Percentiles rank a stretch among this genome's conserved stretches.
Conservation (phyloP, 2,113 vertebrate genomes). For the Paraplagusia blochii region DNA sequence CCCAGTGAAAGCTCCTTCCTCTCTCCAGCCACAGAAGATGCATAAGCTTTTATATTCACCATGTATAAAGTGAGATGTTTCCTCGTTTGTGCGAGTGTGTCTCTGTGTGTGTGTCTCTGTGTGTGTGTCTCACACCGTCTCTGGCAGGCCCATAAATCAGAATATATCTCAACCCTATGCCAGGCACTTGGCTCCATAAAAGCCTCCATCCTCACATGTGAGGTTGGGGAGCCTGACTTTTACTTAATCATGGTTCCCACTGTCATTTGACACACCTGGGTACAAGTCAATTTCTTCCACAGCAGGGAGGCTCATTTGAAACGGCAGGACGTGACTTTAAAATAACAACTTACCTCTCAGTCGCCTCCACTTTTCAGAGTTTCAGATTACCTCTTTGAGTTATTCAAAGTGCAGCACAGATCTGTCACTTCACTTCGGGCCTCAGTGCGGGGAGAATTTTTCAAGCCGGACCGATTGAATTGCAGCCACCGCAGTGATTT, state of each 20-base stretch:
- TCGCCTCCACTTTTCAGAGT: neutral
- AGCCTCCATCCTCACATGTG: conserved; percentile 11
- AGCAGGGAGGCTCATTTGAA: conserved; percentile 22
- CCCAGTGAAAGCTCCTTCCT: neutral
- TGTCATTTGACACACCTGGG: conserved; percentile 47
- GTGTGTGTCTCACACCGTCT: conserved; percentile 4
- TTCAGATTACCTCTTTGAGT: neutral
- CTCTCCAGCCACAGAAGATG: conserved; percentile 8
- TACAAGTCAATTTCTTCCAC: conserved; percentile 45
- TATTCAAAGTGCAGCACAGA: neutral
- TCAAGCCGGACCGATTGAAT: conserved; percentile 24
- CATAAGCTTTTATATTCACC: conserved; percentile 10
- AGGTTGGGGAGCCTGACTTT: conserved; percentile 46
- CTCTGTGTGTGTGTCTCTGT: neutral
- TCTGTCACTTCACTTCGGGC: neutral
- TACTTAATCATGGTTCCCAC: conserved; percentile 62
- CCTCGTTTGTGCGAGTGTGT: neutral
- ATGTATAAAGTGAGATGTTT: conserved; percentile 20
- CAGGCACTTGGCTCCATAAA: conserved; percentile 27
- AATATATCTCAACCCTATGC: conserved; percentile 19
- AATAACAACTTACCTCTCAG: conserved; percentile 37
- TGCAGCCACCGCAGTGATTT: neutral
- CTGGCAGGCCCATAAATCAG: conserved; percentile 48
- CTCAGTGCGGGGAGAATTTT: neutral
- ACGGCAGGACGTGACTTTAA: conserved; percentile 36